Evolutionary conservation across 92 coral and sea anemone species (phyloP), one percentile per base, ranked within the genome.

Genomic region (Umimayanthus chanpuru): DNA sequence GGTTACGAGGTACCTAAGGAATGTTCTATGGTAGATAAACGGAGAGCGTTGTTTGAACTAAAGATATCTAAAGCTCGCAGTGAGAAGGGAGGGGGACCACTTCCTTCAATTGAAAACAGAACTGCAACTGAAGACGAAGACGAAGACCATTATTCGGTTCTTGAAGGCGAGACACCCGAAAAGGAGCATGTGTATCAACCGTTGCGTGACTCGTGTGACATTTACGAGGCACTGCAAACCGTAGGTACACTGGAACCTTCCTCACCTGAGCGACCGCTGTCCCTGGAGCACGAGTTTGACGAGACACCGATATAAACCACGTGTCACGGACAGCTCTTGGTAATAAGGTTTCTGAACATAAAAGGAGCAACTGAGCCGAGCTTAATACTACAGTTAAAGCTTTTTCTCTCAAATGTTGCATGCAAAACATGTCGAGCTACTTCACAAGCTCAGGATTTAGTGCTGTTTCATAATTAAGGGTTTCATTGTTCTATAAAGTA

Each of bases 141-240:
- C 10, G 72, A 32, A 30, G 26, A 20, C 8, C 5, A 56, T 30
- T 80, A 80, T 56, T 55, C 84, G 5, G 44, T 21, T 30, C 39
- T 80, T 56, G 84, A 79, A 8, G 32, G n/a, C 28, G 83, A 79
- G 64, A 29, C 68, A 4, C 39, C 67, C 3, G 43, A 53, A 44
- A 6, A 80, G 26, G 84, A 83, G 18, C 87, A 83, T 20, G 78
- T 83, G 7, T 81, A 81, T 81, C 85, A 81, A 70, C 30, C 74
- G 16, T 61, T 81, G 38, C 18, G n/a, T 39, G 49, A 38, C 26
- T 61, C 16, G 2, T 7, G 50, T 32, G 55, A 81, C 53, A 26
- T 81, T 3, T 81, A 81, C 38, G 73, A 65, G 74, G 74, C 85
- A 10, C 73, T 81, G n/a, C 85, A 81, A 9, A 39, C 32, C 15